Base-by-base conservation (phyloP, 2,113 vertebrate species). In the Podarcis cretensis region DNA sequence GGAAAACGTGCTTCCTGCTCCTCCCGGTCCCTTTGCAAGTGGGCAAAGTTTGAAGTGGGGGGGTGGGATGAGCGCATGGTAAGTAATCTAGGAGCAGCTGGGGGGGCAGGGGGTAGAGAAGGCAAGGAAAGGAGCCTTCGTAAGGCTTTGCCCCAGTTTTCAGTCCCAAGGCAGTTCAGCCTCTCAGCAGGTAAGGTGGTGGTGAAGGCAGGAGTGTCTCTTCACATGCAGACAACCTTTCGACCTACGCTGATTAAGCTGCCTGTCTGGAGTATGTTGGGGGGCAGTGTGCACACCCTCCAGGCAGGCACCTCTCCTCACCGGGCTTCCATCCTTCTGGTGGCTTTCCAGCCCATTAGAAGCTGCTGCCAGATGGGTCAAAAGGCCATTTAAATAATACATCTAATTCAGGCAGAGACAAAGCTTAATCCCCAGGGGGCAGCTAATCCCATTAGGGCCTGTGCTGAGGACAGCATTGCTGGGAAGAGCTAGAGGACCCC, bases 361-460 rank as follows among this genome's bases (percentile, higher is more conserved):
- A 74, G 74, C 87, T 66, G 48, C 10, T 0, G 2, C 89, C 71
- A 88, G 1, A 0, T 0, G 12, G 95, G 80, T 93, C 86, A 91
- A 91, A 96, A 94, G 93, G 92, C 92, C 92, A 90, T 78, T 68
- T 83, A 30, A 89, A 92, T 93, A 95, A 93, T 71, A 80, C 77
- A 89, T 83, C 91, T 95, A 94, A 96, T 93, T 94, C 90, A 80
- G 91, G 90, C 88, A 90, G 91, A 91, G 92, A 91, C 85, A 90
- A 91, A 92, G 84, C 7, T 94, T 95, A 95, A 63, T 3, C 0
- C 90, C 90, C 87, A 0, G 89, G 85, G 89, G 90, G 89, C 87
- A 89, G 90, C 89, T 93, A 95, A 95, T 94, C 93, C 90, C 86
- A 89, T 95, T 94, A 94, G 65, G 88, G 71, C 90, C 43, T 84